phyloP scores from a whole-genome alignment of 2,797 vertebrate species.

The Streptopelia turtur region DNA sequence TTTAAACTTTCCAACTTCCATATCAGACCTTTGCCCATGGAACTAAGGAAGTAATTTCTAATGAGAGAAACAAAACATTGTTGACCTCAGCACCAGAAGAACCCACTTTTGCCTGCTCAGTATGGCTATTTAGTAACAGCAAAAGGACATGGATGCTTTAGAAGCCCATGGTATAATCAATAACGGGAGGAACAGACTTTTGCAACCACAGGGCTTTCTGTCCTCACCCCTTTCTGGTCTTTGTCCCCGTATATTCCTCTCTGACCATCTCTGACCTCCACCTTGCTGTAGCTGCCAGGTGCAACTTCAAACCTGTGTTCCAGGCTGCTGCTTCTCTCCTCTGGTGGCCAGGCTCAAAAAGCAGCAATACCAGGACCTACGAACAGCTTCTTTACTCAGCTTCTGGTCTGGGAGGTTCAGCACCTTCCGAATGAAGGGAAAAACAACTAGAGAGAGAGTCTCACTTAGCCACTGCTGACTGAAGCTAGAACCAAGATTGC shows the following conservation, averaged over 20 bases:
- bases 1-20: neutral
- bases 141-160: accelerated
- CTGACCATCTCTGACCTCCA: neutral
- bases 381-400: accelerated
- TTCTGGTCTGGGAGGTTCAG: neutral
- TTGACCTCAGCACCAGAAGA: neutral
- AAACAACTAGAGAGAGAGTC: neutral
- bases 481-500: neutral
- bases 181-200: neutral
- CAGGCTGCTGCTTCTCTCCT: neutral
- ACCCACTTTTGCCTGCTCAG: neutral
- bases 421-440: neutral
- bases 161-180: neutral
- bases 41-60: neutral
- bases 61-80: accelerated
- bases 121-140: neutral
- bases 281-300: neutral
- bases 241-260: neutral
- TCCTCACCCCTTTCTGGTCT: neutral
- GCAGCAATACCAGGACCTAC: neutral
- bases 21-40: accelerated
- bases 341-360: accelerated
- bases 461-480: neutral
- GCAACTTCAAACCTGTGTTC: neutral
- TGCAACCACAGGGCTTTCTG: neutral